Conservation (phyloP, 2,797 vertebrate species). For the Cuculus canorus region DNA sequence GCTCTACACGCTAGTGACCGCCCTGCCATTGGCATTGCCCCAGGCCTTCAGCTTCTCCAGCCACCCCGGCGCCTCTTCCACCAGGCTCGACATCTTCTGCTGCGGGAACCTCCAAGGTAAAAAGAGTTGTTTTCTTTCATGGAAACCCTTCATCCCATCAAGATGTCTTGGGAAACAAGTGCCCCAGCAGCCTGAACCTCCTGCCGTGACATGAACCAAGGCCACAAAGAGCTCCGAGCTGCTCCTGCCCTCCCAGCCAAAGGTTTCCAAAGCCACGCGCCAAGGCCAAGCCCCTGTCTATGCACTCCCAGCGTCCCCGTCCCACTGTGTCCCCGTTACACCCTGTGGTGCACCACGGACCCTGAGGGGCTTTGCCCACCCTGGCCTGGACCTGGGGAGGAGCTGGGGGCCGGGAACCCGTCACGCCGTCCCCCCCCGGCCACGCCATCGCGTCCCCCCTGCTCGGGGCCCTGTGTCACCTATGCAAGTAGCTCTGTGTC, state of each 20-base stretch:
- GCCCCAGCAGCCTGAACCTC: neutral
- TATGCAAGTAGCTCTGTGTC: constrained; percentile 35
- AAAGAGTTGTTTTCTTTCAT: neutral
- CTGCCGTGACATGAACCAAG: fast-evolving
- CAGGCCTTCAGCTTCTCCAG: neutral
- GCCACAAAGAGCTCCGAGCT: neutral
- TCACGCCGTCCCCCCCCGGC: fast-evolving
- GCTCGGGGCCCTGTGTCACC: neutral
- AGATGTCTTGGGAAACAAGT: neutral
- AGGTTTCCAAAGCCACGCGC: constrained; percentile 52
- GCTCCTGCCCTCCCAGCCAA: constrained; percentile 15
- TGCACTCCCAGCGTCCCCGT: neutral
- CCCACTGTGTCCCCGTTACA: neutral
- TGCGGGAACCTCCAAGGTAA: neutral
- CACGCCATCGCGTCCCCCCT: neutral
- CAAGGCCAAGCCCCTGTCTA: neutral
- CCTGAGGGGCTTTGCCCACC: neutral
- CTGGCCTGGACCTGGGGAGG: neutral
- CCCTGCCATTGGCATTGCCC: fast-evolving
- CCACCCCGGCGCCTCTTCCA: neutral
- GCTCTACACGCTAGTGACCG: fast-evolving
- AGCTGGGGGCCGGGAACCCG: neutral
- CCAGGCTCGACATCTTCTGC: neutral
- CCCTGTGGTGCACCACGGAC: neutral
- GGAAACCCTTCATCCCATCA: neutral